These are phyloP conservation scores for Gadus chalcogrammus DNA, from an alignment of 2,113 vertebrate species.

Conservation along the genomic window DNA sequence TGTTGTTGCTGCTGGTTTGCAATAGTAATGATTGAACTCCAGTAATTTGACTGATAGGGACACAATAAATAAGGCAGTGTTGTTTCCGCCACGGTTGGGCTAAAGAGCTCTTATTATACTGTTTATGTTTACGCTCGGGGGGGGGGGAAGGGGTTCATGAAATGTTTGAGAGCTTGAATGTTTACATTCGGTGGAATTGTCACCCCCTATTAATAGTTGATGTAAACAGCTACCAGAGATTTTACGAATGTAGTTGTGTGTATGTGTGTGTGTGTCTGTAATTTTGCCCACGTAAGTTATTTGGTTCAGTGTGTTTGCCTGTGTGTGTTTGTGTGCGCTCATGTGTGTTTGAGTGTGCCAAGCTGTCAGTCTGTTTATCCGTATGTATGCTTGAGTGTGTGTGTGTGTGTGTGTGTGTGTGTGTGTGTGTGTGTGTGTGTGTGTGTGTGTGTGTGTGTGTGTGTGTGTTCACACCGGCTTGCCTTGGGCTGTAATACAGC, in stretches of 20 bases:
- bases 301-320: not conserved
- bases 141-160: conserved; percentile 28
- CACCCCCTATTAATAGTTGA: conserved; percentile 59
- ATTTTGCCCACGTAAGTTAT: not conserved
- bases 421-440: no score
- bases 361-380: no score
- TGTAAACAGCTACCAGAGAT: conserved; percentile 44
- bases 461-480: no score
- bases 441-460: no score
- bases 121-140: conserved; percentile 52
- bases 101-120: conserved; percentile 48
- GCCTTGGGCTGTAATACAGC: no score
- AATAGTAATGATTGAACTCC: no score
- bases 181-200: conserved; percentile 63
- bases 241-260: conserved; percentile 9
- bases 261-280: not conserved
- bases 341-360: not conserved
- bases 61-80: conserved; percentile 31
- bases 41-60: conserved; percentile 42
- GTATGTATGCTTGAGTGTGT: no score
- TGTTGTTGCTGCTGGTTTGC: no score
- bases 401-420: no score
- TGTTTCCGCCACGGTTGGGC: conserved; percentile 28
- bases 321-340: not conserved
- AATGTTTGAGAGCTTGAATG: conserved; percentile 57